Percentiles rank a stretch among this genome's conserved stretches.
These are phyloP conservation scores for Balanococcus diminutus DNA, from an alignment of 2,888 invertebrate genomes.

Conservation along the genomic window DNA sequence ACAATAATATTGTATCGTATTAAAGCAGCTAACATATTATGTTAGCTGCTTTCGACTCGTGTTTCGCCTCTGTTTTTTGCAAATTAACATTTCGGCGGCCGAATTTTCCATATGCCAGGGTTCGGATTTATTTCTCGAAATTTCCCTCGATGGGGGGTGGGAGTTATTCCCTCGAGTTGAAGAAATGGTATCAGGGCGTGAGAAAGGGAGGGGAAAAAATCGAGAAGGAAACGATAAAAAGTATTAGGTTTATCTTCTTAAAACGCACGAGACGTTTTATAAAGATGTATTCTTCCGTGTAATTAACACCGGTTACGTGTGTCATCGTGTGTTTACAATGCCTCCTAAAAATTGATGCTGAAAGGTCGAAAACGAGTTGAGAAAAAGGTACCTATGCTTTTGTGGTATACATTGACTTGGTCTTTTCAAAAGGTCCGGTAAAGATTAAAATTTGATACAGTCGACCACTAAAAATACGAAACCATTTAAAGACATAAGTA, in stretches of 20 bases:
- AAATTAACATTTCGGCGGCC: neutral
- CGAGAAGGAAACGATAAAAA: constrained; percentile 9
- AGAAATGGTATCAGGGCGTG: neutral
- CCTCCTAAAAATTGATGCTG: neutral
- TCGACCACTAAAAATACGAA: neutral
- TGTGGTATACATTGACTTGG: neutral
- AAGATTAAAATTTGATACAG: constrained; percentile 20
- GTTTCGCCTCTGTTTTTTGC: too few relatives aligned
- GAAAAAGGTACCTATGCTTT: neutral
- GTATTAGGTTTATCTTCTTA: constrained; percentile 34
- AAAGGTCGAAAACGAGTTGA: neutral
- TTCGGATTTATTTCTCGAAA: neutral
- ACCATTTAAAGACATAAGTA: neutral
- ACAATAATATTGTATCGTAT: too few relatives aligned
- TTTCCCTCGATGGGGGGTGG: neutral
- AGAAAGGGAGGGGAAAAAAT: neutral
- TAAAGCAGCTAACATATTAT: too few relatives aligned
- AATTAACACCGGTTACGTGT: constrained; percentile 8
- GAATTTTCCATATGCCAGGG: too few relatives aligned
- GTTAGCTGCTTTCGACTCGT: too few relatives aligned
- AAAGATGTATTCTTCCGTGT: constrained; percentile 40
- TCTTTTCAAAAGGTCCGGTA: too few relatives aligned
- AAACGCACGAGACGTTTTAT: constrained; percentile 31
- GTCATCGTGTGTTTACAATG: neutral
- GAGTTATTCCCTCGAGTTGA: neutral